A percentile compares a stretch with the other conserved stretches of the same genome.
phyloP scores from a whole-genome alignment of 2,797 vertebrate genomes.

The Coreius guichenoti region DNA sequence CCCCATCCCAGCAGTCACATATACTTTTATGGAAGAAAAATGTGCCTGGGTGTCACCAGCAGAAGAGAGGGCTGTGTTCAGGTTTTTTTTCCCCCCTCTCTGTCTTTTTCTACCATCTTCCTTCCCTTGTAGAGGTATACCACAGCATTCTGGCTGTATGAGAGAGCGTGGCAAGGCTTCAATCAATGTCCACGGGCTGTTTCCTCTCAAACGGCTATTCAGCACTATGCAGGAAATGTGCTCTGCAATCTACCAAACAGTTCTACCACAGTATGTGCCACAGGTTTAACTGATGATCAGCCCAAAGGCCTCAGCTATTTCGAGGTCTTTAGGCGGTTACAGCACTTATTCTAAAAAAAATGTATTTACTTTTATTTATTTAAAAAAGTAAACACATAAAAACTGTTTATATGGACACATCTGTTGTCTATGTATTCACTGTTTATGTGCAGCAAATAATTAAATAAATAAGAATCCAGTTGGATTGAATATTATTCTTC shows the following conservation, averaged over 20 bases:
- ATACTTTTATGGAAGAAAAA: slow-evolving; percentile 62
- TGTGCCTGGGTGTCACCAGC: slow-evolving; percentile 47
- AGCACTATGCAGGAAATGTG: slow-evolving; percentile 67
- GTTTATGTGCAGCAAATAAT: not conserved
- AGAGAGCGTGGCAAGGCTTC: slow-evolving; percentile 36
- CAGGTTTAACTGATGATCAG: slow-evolving; percentile 62
- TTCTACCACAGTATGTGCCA: slow-evolving; percentile 57
- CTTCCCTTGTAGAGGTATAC: slow-evolving; percentile 34
- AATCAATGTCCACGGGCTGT: slow-evolving; percentile 47
- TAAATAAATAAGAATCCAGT: not conserved
- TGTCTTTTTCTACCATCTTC: slow-evolving; percentile 11
- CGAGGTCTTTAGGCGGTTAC: slow-evolving; percentile 33
- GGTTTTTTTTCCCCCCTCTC: slow-evolving; percentile 6
- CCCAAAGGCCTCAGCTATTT: slow-evolving; percentile 51
- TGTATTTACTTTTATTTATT: slow-evolving; percentile 35
- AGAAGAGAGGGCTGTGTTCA: slow-evolving; percentile 40
- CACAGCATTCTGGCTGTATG: slow-evolving; percentile 50
- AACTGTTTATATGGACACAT: slow-evolving; percentile 26
- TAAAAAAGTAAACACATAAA: slow-evolving; percentile 7
- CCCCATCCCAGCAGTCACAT: slow-evolving; percentile 41
- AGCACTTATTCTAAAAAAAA: not conserved
- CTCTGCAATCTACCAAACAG: slow-evolving; percentile 67
- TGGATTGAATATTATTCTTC: not conserved
- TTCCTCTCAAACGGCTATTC: slow-evolving; percentile 60
- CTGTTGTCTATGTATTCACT: slow-evolving; percentile 11